Evolutionary conservation across 1,140 invertebrate species (phyloP), one percentile per base, ranked within the genome.

Genomic region (Cotesia glomerata): DNA sequence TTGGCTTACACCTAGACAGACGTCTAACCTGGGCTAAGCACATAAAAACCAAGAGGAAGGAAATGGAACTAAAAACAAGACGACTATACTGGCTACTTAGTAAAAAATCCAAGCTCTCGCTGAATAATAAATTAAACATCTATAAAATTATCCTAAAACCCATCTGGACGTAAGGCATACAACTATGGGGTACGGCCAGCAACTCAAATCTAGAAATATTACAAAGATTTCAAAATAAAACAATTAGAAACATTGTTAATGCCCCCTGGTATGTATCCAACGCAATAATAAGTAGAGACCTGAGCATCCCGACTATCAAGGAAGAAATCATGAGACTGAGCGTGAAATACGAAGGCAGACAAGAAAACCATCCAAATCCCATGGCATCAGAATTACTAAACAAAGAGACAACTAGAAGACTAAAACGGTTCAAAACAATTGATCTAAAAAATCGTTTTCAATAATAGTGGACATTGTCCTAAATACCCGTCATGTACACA

Each of bases 61-160:
- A n/a, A n/a, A n/a, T n/a, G n/a, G n/a, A n/a, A n/a, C n/a, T n/a
- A n/a, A n/a, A n/a, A n/a, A n/a, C n/a, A n/a, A n/a, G n/a, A n/a
- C n/a, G n/a, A n/a, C n/a, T n/a, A n/a, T n/a, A n/a, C n/a, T n/a
- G n/a, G n/a, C n/a, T n/a, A n/a, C n/a, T n/a, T n/a, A n/a, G n/a
- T n/a, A n/a, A n/a, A n/a, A n/a, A n/a, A n/a, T n/a, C n/a, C n/a
- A n/a, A n/a, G n/a, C n/a, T n/a, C n/a, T n/a, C n/a, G n/a, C n/a
- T n/a, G n/a, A n/a, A n/a, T n/a, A n/a, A n/a, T n/a, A n/a, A n/a
- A n/a, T n/a, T n/a, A n/a, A n/a, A n/a, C n/a, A n/a, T 84, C 2
- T 81, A 83, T 65, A 81, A 84, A 69, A 39, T 18, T 1, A 75
- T 81, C 14, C 58, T 82, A 1, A 79, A 79, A 69, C 80, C 80